Conservation (phyloP, 2,113 vertebrate genomes). For the Pollimyrus isidori region DNA sequence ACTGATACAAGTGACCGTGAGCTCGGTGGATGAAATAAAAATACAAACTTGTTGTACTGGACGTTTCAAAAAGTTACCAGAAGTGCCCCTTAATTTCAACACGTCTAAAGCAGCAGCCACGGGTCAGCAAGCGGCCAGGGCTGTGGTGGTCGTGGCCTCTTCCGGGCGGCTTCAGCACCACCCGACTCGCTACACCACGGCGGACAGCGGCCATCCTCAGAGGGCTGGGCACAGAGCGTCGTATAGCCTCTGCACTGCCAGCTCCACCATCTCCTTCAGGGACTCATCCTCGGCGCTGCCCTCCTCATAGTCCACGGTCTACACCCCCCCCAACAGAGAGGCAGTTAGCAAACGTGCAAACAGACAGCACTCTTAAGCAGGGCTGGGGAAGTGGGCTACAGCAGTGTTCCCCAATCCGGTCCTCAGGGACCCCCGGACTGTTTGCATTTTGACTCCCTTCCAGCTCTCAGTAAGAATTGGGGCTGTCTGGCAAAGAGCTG, state of each 20-base stretch:
- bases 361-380: too few relatives aligned
- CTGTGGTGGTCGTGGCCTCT: background rate
- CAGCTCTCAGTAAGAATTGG: background rate
- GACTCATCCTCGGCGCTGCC: constrained; percentile 76
- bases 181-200: background rate
- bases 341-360: constrained; percentile 30
- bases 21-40: background rate
- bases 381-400: background rate
- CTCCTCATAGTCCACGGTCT: constrained; percentile 76
- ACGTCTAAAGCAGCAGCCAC: background rate
- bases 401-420: background rate
- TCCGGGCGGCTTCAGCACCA: background rate
- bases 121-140: background rate
- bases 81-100: background rate
- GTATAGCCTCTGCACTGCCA: constrained; percentile 78
- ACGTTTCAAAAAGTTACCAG: background rate
- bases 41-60: background rate
- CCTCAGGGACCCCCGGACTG: background rate
- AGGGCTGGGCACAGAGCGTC: constrained; percentile 74
- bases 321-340: constrained; percentile 25
- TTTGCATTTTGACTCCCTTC: background rate
- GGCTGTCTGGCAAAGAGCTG: background rate
- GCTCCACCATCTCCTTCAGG: constrained; percentile 81
- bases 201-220: constrained; percentile 40
- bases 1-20: background rate